Evolutionary conservation across 2,113 vertebrate species (phyloP), one percentile per base, ranked within the genome.

Genomic region (Anthoscopus minutus): DNA sequence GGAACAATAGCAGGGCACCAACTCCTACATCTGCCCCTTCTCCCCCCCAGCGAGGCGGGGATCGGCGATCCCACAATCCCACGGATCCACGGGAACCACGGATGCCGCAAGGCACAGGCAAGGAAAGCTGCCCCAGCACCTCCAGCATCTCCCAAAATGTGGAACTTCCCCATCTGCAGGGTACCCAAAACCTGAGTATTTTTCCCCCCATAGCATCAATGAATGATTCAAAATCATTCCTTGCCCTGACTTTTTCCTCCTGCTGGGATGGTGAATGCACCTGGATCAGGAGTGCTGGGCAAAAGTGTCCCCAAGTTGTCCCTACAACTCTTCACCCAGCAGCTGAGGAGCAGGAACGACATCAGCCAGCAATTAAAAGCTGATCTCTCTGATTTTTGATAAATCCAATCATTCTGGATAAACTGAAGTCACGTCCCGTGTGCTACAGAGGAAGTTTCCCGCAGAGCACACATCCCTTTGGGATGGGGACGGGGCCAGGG

Each of bases 1-100:
- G 35, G 88, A 90, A 84, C 65, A 42, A 57, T 28, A 24, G 6
- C 12, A 1, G 7, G 18, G 45, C 64, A 81, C 48, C 21, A 9
- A 12, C 23, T 13, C 10, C 33, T 4, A 4, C 70, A 27, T 7
- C 53, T 37, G 65, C 90, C 87, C 83, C 25, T 15, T 12, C 7
- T 54, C 40, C 30, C 62, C 33, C 21, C 0, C 27, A 1, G 28
- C 0, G 7, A 50, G 58, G 11, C 0, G 4, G 23, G 61, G 47
- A 87, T 24, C 17, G 5, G 47, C 3, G 3, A 62, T 50, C 33
- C 64, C 79, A 62, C 31, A 20, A 3, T 2, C 14, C 71, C 79
- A 35, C 0, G 10, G 25, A 89, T 77, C 35, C 2, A 0, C 0
- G 3, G 40, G 69, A 62, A 81, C 42, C 1, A 0, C 0, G 2